phyloP scores from a whole-genome alignment of 2,113 vertebrate genomes.

The Morone saxatilis region DNA sequence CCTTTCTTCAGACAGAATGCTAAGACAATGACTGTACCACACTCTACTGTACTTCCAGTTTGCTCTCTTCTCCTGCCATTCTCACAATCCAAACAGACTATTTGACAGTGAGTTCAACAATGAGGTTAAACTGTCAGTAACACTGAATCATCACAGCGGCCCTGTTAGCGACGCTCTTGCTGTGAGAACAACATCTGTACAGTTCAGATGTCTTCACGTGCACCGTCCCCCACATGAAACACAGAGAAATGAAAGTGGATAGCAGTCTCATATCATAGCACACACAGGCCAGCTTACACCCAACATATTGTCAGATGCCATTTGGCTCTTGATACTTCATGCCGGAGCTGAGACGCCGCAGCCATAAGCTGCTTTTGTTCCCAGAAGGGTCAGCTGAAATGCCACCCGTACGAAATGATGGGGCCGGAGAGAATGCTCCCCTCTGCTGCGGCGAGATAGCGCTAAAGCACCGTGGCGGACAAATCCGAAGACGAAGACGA shows the following conservation, averaged over 20 bases:
- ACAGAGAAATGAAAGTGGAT: constrained; percentile 15
- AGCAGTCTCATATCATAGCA: constrained; percentile 32
- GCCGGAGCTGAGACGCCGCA: constrained; percentile 15
- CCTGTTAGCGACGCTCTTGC: neutral
- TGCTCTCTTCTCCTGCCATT: neutral
- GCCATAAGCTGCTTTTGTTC: constrained; percentile 64
- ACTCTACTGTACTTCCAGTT: neutral
- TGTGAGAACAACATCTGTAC: neutral
- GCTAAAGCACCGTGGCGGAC: constrained; percentile 20
- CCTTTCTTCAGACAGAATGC: neutral
- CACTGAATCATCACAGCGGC: neutral
- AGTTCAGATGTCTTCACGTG: neutral
- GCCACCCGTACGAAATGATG: constrained; percentile 48
- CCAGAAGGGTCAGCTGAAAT: constrained; percentile 61
- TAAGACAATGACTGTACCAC: neutral
- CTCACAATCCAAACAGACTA: neutral
- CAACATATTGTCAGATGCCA: constrained; percentile 54
- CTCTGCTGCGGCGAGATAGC: constrained; percentile 41
- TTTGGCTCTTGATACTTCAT: constrained; percentile 63
- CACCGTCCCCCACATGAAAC: constrained; percentile 16
- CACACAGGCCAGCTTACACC: constrained; percentile 46
- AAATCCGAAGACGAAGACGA: neutral
- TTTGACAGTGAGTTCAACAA: too few species aligned
- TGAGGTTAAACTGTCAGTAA: neutral
- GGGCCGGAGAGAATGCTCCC: constrained; percentile 40